A percentile compares a stretch with the other conserved stretches of the same genome.
These are phyloP conservation scores for Gryllus longicercus DNA, from an alignment of 2,888 invertebrate genomes.

Conservation along the genomic window DNA sequence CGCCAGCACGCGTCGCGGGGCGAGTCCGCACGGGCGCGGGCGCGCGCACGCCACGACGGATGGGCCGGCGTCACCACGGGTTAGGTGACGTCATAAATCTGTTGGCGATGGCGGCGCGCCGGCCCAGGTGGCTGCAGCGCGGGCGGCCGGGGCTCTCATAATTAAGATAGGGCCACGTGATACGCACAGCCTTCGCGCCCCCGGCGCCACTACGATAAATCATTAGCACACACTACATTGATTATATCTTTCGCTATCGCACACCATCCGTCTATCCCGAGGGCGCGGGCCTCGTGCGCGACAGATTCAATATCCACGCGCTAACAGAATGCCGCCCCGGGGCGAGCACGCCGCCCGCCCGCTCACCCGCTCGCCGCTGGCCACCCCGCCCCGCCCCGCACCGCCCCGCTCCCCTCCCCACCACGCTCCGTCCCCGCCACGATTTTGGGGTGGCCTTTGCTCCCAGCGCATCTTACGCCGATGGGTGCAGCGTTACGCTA, in stretches of 20 bases:
- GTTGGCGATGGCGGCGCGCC: slow-evolving; percentile 12
- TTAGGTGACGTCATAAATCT: slow-evolving; percentile 18
- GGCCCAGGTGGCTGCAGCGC: neutral
- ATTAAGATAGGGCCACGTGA: slow-evolving; percentile 32
- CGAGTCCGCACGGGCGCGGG: neutral
- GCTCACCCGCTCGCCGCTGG: no score
- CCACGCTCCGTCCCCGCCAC: no score
- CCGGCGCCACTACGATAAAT: slow-evolving; percentile 19
- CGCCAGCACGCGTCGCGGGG: no score
- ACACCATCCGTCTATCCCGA: neutral
- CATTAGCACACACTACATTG: neutral
- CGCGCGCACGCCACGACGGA: neutral
- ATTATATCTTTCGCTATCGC: neutral
- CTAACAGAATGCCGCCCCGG: neutral
- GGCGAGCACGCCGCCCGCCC: neutral
- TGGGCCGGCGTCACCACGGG: neutral
- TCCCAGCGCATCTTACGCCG: no score
- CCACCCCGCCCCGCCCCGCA: no score
- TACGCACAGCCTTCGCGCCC: slow-evolving; percentile 2
- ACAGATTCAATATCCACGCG: neutral
- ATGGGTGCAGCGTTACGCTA: no score
- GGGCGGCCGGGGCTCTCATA: slow-evolving; percentile 20
- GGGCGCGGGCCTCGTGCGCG: neutral
- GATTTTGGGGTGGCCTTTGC: no score
- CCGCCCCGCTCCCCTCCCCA: no score